Base-by-base conservation (phyloP, 2,888 invertebrate genomes). In the Alloplasta piceator region DNA sequence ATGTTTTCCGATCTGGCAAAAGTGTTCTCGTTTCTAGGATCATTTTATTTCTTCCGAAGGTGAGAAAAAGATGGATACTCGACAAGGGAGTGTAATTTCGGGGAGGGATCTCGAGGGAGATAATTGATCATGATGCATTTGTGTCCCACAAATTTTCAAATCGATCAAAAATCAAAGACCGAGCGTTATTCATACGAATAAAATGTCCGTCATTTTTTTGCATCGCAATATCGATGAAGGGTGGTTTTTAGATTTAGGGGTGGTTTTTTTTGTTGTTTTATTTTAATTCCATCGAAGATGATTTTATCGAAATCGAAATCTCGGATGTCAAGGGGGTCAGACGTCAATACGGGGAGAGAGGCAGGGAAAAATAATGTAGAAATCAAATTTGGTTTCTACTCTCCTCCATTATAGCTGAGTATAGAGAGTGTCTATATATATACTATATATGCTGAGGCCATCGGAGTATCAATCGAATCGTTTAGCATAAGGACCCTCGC, bases 401-500 rank as follows among this genome's bases (percentile, higher is more conserved):
- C 72, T 68, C 68, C 68, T 16, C 56, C 46, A 63, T 72, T 55
- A 61, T 67, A 48, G 38, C 39, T 55, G 52, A 55, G 26, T 26
- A 26, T 26, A 26, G 5, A 7, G 12, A 10, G 48, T 5, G 12
- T 67, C 55, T 63, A 39, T 68, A 64, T 55, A 72, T 72, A 6
- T 55, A 56, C 10, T 72, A 6, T 55, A 56, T 14, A 56, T 64
- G 50, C 60, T 50, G 66, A 14, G 56, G 70, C 64, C 55, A 76
- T 72, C 48, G 41, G 60, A 63, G 76, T 67, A 73, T 80, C 80
- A 80, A 80, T 80, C 76, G 80, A 76, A 80, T 80, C 80, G 80
- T 80, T 80, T 80, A 80, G 76, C 80, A 76, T 76, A 76, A 80
- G 76, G 72, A 76, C 72, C 55, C 80, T 66, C 70, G 46, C 70